Evolutionary conservation across 2,113 vertebrate species (phyloP).

Genomic region (Megaleporinus macrocephalus): DNA sequence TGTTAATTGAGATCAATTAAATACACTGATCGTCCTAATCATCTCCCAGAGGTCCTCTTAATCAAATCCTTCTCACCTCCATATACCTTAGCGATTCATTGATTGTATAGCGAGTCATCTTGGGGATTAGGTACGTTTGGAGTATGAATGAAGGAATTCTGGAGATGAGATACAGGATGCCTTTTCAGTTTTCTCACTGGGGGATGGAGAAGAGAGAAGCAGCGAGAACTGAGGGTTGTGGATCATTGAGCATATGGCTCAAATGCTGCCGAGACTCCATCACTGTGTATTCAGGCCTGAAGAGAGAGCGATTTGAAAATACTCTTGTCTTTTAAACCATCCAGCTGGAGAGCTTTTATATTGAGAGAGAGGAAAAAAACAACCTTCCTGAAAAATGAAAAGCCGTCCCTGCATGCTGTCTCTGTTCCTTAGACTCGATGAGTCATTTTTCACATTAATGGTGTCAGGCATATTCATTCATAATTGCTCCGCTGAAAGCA

Average conservation of each 20-base stretch:
- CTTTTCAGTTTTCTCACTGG: conserved; percentile 10
- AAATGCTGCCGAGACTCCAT: conserved; percentile 52
- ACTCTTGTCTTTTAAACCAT: conserved; percentile 55
- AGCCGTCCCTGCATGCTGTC: conserved; percentile 54
- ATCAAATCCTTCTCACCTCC: neutral
- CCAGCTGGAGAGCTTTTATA: conserved; percentile 47
- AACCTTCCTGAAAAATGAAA: conserved; percentile 26
- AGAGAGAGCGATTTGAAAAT: conserved; percentile 52
- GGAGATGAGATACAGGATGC: neutral
- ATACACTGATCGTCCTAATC: neutral
- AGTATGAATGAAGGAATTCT: neutral
- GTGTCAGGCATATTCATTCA: conserved; percentile 70
- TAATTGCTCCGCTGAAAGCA: conserved; percentile 63
- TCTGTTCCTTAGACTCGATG: conserved; percentile 64
- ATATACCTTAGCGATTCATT: neutral
- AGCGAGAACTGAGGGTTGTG: conserved; percentile 35
- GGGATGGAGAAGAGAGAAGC: neutral
- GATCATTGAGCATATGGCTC: conserved; percentile 44
- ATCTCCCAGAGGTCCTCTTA: neutral
- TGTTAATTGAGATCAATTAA: neutral
- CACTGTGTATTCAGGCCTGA: conserved; percentile 49
- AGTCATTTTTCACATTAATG: conserved; percentile 69
- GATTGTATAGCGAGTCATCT: conserved; percentile 47
- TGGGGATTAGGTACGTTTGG: neutral
- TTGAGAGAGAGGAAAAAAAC: conserved; percentile 17